Base-by-base conservation (phyloP, 2,797 vertebrate genomes). In the Rhinichthys osculus region DNA sequence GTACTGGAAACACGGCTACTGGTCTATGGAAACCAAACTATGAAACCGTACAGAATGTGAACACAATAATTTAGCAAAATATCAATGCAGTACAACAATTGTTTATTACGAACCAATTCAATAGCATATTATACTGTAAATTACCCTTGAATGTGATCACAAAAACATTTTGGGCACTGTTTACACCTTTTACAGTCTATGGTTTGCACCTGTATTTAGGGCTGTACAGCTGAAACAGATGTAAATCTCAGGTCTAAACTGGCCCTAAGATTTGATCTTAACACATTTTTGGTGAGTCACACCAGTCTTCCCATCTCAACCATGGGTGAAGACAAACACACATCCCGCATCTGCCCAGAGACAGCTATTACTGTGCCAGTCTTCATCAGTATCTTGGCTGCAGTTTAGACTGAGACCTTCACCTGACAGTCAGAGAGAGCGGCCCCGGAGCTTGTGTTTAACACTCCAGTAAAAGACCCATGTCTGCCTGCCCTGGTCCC, bases 361-460 rank as follows among this genome's bases (percentile, higher is more conserved):
- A 71, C 72, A 64, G 52, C 78, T 84, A 87, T 87, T 85, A 87
- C 78, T 19, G 38, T 88, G 88, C 76, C 87, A 87, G 72, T 87
- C 72, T 89, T 87, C 38, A 88, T 89, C 88, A 88, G 85, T 50
- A 70, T 87, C 86, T 44, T 23, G 42, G 52, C 79, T 66, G 54
- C 57, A n/a, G 70, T 67, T 82, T 84, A 16, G 33, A 40, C 81
- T 17, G 57, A 83, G 64, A 67, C 84, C 76, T 85, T 86, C 82
- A 83, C 79, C 80, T 85, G 74, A 62, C 84, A 86, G 79, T 40
- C 80, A 82, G n/a, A 85, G 81, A 57, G 81, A 59, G 40, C 14
- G 71, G 79, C 62, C 80, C 71, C 33, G 7, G 78, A 73, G 40
- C 82, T 84, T 77, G 73, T 62, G 40, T 62, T 87, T 84, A 89